Base-by-base conservation (phyloP, 1,140 invertebrate genomes). In the Ips nitidus region DNA sequence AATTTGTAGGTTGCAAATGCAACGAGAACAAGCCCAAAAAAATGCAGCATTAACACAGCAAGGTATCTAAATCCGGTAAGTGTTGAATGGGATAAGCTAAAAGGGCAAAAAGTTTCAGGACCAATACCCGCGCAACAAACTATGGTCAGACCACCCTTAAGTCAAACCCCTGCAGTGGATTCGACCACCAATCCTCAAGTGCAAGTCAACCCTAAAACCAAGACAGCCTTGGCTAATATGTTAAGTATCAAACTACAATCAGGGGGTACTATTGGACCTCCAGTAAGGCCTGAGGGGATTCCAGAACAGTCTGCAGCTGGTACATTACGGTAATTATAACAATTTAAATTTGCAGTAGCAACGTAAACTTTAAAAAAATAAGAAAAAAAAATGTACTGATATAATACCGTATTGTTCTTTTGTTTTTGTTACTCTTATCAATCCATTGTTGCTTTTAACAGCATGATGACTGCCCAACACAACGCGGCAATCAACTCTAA, bases 211-310 rank as follows among this genome's bases (percentile, higher is more conserved):
- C 87, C 93, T 0, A 95, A 95, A 81, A 97, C 95, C 3, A 98
- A 98, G 84, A 97, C 95, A 1, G 95, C 95, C 0, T 82, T 98
- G 37, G 95, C 95, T 4, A 96, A 97, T 81, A 94, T 98, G 90
- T 83, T 98, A 56, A 97, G 90, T 74, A 97, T 90, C 77, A 86
- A 95, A 52, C 83, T 97, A 81, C 85, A 72, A 76, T 79, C 81
- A 73, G 75, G 82, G 72, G 75, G 77, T 38, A 66, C 75, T 70
- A 68, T 76, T 69, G 66, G 73, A 6, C 73, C 70, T n/a, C 56
- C 68, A 2, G 71, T 66, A 62, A 76, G 75, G 8, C 71, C 72
- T 2, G 75, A 82, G 70, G 62, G 76, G 66, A 75, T 84, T 2
- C 80, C 83, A 52, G 86, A 88, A 73, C 86, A 85, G 2, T 90